These are phyloP conservation scores for Ceriagrion tenellum DNA, from an alignment of 2,888 invertebrate genomes.

Conservation along the genomic window DNA sequence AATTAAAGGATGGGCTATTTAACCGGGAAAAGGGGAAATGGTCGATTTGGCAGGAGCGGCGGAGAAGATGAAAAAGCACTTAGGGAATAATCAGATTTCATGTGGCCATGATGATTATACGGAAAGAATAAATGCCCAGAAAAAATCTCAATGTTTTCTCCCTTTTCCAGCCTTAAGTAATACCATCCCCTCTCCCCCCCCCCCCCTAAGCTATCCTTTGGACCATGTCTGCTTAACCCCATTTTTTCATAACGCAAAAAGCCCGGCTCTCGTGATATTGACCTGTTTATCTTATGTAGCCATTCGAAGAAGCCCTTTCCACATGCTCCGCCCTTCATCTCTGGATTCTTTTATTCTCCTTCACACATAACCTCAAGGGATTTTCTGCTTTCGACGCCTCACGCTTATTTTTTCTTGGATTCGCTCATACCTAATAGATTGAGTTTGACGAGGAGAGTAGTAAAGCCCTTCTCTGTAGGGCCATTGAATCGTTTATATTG, in stretches of 20 bases:
- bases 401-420: not conserved
- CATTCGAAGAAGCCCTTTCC: not conserved
- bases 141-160: not conserved
- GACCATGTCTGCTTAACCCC: not conserved
- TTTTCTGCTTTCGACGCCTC: not conserved
- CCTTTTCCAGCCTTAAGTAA: not conserved
- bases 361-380: not conserved
- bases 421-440: not conserved
- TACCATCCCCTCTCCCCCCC: not conserved
- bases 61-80: not conserved
- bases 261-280: not conserved
- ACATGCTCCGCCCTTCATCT: not conserved
- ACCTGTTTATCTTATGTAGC: constrained; percentile 8
- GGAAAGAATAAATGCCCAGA: not conserved
- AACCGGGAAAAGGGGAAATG: not conserved
- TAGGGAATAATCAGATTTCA: not conserved
- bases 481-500: too few relatives aligned
- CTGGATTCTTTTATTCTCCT: not conserved
- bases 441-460: not conserved
- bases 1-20: not conserved
- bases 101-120: not conserved
- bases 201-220: not conserved
- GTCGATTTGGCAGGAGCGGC: not conserved
- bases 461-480: not conserved
- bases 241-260: constrained; percentile 33